These are phyloP conservation scores for Monopterus albus DNA, from an alignment of 2,113 vertebrate species.

Conservation along the genomic window DNA sequence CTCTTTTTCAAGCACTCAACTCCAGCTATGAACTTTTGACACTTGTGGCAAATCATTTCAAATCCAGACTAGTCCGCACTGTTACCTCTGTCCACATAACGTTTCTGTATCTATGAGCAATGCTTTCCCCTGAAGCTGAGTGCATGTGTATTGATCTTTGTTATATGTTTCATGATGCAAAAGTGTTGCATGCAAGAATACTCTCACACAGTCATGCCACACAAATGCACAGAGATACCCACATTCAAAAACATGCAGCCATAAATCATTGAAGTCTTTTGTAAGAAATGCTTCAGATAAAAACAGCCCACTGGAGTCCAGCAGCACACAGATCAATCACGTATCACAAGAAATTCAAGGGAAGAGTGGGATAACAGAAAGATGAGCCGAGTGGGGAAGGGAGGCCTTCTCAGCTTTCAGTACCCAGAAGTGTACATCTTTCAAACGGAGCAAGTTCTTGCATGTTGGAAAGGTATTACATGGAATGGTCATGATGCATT, in stretches of 20 bases:
- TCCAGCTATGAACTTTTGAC: not conserved
- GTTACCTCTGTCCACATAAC: not conserved
- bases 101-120: too few species aligned
- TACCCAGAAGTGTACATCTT: conserved; percentile 40
- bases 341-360: conserved; percentile 66
- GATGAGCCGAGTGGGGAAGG: conserved; percentile 16
- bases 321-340: conserved; percentile 76
- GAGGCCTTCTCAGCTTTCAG: conserved; percentile 39
- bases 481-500: conserved; percentile 43
- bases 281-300: conserved; percentile 66
- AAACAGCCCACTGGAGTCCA: conserved; percentile 76
- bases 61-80: not conserved
- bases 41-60: not conserved
- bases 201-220: too few species aligned
- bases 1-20: conserved; percentile 16
- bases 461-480: conserved; percentile 40
- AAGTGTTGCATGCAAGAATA: conserved; percentile 33
- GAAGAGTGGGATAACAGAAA: conserved; percentile 63
- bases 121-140: not conserved
- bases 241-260: conserved; percentile 50
- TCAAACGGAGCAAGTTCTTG: conserved; percentile 28
- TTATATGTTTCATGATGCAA: conserved; percentile 47
- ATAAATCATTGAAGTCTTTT: conserved; percentile 79
- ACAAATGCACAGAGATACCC: conserved; percentile 43
- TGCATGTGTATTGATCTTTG: too few species aligned